Percentiles rank a stretch among this genome's conserved stretches.
Conservation (phyloP, 2,113 vertebrate species). For the Isurus oxyrinchus region DNA sequence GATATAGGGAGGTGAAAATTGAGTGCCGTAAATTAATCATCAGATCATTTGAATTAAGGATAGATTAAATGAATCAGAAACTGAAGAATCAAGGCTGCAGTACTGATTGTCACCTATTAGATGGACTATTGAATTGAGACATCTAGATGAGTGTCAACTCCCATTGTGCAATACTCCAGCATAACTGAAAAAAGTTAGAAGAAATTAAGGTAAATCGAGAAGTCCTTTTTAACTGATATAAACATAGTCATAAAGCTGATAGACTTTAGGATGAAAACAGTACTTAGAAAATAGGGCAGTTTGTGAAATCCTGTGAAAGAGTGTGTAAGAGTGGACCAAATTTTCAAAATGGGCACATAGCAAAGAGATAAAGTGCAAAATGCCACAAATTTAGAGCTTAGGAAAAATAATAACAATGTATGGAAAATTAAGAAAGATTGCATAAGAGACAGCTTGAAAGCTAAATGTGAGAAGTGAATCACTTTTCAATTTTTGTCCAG, state of each 20-base stretch:
- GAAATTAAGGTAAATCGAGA: not conserved
- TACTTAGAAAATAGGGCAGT: not conserved
- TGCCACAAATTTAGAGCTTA: not conserved
- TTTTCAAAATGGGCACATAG: not conserved
- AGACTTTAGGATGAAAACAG: not conserved
- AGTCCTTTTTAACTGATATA: not conserved
- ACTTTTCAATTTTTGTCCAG: not conserved
- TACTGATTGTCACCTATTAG: not conserved
- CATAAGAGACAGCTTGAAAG: not conserved
- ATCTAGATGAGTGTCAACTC: not conserved
- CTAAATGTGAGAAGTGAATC: not conserved
- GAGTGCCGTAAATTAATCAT: not conserved
- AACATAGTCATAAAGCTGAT: not conserved
- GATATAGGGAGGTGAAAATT: not conserved
- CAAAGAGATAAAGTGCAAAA: not conserved
- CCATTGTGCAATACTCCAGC: not conserved
- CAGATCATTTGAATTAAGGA: not conserved
- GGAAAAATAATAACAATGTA: not conserved
- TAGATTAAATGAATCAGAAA: not conserved
- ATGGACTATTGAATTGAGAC: not conserved
- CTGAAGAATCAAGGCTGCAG: not conserved
- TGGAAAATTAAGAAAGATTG: not conserved
- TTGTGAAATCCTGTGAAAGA: not conserved
- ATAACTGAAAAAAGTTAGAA: not conserved
- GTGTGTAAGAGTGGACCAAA: not conserved